A percentile compares a stretch with the other conserved stretches of the same genome.
These are phyloP conservation scores for Fulmarus glacialis DNA, from an alignment of 2,113 vertebrate genomes.

Conservation along the genomic window DNA sequence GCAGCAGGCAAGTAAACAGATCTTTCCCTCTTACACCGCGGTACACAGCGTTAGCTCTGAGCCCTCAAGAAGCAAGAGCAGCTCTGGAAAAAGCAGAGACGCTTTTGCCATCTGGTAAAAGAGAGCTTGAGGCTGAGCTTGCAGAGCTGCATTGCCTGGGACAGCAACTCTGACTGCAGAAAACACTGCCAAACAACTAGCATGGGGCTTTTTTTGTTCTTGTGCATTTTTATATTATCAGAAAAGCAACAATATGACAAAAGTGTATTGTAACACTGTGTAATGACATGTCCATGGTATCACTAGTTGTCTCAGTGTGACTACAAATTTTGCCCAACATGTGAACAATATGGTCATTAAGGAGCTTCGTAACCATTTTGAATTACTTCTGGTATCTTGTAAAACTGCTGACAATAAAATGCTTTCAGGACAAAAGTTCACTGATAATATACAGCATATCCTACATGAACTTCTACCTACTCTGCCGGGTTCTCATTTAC, in stretches of 20 bases:
- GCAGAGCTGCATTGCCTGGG: background rate
- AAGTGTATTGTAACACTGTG: background rate
- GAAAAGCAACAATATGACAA: background rate
- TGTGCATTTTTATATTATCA: background rate
- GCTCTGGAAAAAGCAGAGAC: background rate
- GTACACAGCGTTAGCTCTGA: background rate
- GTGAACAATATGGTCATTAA: background rate
- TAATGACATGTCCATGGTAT: background rate
- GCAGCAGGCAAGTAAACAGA: background rate
- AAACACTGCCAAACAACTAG: background rate
- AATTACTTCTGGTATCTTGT: background rate
- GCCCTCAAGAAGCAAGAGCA: background rate
- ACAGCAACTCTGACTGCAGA: background rate
- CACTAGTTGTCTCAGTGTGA: background rate
- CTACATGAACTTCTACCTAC: background rate
- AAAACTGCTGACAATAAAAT: constrained; percentile 1
- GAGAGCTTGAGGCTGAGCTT: background rate
- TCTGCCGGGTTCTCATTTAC: background rate
- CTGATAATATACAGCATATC: background rate
- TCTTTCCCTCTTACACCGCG: background rate
- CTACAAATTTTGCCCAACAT: background rate
- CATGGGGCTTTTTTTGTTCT: background rate
- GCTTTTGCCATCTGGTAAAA: background rate
- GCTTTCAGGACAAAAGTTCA: background rate
- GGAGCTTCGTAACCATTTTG: background rate